Conservation (phyloP, 2,888 invertebrate species). For the Troides helena region DNA sequence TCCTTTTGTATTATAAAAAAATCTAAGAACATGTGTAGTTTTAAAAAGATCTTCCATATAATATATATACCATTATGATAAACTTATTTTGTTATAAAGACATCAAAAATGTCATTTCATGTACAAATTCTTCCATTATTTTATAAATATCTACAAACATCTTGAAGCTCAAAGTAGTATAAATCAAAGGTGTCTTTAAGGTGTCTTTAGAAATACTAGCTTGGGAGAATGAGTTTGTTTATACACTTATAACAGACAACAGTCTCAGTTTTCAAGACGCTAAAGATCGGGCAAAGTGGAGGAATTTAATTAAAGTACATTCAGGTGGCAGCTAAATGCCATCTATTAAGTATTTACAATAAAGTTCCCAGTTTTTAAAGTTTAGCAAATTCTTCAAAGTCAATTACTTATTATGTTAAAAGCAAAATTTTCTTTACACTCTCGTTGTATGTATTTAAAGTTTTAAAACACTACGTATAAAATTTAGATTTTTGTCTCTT, state of each 20-base stretch:
- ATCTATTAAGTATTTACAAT: slow-evolving; percentile 20
- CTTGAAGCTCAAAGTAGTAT: background rate
- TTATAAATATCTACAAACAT: background rate
- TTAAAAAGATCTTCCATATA: no score
- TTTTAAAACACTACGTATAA: no score
- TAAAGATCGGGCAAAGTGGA: slow-evolving; percentile 21
- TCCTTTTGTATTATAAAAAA: no score
- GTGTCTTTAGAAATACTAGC: slow-evolving; percentile 14
- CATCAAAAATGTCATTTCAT: background rate
- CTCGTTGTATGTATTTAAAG: no score
- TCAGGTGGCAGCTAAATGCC: slow-evolving; percentile 18
- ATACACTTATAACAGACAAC: slow-evolving; percentile 14
- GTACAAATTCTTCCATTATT: background rate
- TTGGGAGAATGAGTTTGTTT: slow-evolving; percentile 17
- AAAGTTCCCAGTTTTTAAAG: slow-evolving; percentile 32
- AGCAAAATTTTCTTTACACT: no score
- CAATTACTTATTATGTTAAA: no score
- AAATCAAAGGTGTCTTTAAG: background rate
- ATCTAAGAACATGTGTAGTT: no score
- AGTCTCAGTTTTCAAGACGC: slow-evolving; percentile 13
- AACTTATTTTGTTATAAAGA: background rate
- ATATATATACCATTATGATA: no score
- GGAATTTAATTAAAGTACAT: slow-evolving; percentile 10
- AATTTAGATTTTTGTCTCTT: no score
- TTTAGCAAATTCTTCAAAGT: background rate